phyloP scores from a whole-genome alignment of 2,888 invertebrate genomes.

The Aradus depressus region DNA sequence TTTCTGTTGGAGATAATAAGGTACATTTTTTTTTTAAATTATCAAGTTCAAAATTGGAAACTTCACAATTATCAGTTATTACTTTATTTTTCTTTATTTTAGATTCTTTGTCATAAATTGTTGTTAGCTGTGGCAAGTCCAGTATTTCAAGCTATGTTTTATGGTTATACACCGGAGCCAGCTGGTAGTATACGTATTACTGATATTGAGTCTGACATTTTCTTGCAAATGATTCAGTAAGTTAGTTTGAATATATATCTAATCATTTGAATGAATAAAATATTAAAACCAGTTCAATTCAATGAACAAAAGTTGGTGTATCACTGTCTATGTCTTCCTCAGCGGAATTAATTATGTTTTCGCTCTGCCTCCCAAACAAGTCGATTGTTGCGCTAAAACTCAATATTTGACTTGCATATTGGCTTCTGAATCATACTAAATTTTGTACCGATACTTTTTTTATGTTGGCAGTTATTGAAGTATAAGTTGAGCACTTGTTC shows the following conservation, averaged over 20 bases:
- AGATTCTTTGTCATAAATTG: constrained; percentile 64
- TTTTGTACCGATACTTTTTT: too few relatives aligned
- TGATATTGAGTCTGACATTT: constrained; percentile 77
- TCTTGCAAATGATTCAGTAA: constrained; percentile 66
- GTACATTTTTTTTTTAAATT: constrained; percentile 13
- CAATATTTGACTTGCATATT: too few relatives aligned
- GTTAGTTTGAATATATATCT: constrained; percentile 31
- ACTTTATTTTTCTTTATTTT: constrained; percentile 36
- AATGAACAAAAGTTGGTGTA: too few relatives aligned
- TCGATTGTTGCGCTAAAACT: too few relatives aligned
- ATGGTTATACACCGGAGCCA: constrained; percentile 69
- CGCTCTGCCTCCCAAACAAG: too few relatives aligned
- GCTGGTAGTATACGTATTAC: constrained; percentile 59
- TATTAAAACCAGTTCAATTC: too few relatives aligned
- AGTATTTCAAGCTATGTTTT: constrained; percentile 82
- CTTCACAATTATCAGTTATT: neutral
- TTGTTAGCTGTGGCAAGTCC: constrained; percentile 78
- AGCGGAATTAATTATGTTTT: too few relatives aligned
- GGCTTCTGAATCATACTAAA: too few relatives aligned
- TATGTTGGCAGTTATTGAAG: too few relatives aligned
- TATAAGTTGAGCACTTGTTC: too few relatives aligned
- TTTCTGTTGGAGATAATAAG: constrained; percentile 63
- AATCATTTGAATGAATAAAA: too few relatives aligned
- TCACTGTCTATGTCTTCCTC: too few relatives aligned
- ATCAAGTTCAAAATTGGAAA: constrained; percentile 3